Evolutionary conservation across 2,888 invertebrate genomes (phyloP), one percentile per base, ranked within the genome.

Genomic region (Eulithis testata): DNA sequence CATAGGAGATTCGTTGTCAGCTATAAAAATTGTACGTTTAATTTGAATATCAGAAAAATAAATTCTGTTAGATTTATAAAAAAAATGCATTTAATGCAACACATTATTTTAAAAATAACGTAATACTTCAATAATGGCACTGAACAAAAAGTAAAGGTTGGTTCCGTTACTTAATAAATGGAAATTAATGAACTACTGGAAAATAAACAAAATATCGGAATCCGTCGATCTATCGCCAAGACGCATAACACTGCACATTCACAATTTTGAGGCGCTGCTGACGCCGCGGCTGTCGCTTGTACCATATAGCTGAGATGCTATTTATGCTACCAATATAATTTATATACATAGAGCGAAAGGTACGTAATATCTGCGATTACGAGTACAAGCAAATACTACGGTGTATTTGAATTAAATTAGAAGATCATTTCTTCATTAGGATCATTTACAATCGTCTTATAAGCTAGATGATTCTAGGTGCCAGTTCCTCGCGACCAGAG

Each of bases 91-190:
- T 88, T 87, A 76, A 92, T 92, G 91, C 91, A 88, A 88, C 87
- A 88, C 86, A 89, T 87, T 86, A 87, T 88, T 88, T 88, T 86
- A 77, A 89, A 91, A 90, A 90, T 89, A 91, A 90, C 87, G 85
- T 87, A 91, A 91, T 89, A 89, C 89, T 89, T 87, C 85, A 83
- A 85, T 84, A 90, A 91, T 91, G 91, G 91, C 91, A 91, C 91
- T 87, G 89, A 89, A 90, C 78, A 86, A 87, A 87, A 87, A 84
- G 80, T 76, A 84, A 85, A 82, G 77, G 76, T 81, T 80, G 78
- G 82, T 79, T 81, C 77, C 75, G 80, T 83, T 77, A 83, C 77
- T 77, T 80, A 78, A 81, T 78, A 81, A 80, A 76, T 80, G 79
- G 77, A 82, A 82, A 76, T 75, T 60, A 67, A 75, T 83, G 83